Evolutionary conservation across 2,888 invertebrate genomes (phyloP), one percentile per base, ranked within the genome.

Genomic region (Brachyptera risi): DNA sequence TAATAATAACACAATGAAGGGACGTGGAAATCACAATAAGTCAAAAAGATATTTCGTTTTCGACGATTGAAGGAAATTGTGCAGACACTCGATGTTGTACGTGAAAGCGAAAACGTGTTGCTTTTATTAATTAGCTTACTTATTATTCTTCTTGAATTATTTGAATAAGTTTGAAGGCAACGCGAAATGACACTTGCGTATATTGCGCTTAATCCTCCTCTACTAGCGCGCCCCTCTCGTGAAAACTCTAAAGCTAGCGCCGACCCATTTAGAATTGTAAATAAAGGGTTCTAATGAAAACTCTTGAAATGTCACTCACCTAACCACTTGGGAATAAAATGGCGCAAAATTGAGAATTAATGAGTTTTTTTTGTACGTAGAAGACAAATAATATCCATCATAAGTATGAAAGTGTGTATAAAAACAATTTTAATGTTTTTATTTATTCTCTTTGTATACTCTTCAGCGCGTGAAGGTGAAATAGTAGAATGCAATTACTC

Each of bases 101-200:
- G 4, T 47, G 47, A 54, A 54, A 54, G 54, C 23, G 54, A 54
- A 54, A 54, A 37, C 54, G 54, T 54, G 54, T 54, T 31, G 37
- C 54, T 54, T 54, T 54, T 54, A 54, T 54, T 54, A 54, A 54
- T 54, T 54, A 54, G 37, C 54, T 37, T 37, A 54, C 54, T 54
- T 54, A 54, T 54, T 54, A 54, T 54, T 54, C 54, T 54, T 54
- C 54, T 15, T 37, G 37, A 35, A 54, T 37, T 54, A 54, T 54
- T 54, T 54, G 54, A 54, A 54, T 54, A 54, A 31, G 54, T 37
- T 19, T 54, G 21, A 21, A 54, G 37, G 9, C 35, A 23, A 31
- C 35, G 35, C 3, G 54, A 54, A 54, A 21, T 19, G 38, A 54
- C 54, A 54, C 54, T 37, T 17, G 3, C 19, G 47, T 23, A 47